Conservation (phyloP, 2,113 vertebrate genomes). For the Aldabrachelys gigantea region DNA sequence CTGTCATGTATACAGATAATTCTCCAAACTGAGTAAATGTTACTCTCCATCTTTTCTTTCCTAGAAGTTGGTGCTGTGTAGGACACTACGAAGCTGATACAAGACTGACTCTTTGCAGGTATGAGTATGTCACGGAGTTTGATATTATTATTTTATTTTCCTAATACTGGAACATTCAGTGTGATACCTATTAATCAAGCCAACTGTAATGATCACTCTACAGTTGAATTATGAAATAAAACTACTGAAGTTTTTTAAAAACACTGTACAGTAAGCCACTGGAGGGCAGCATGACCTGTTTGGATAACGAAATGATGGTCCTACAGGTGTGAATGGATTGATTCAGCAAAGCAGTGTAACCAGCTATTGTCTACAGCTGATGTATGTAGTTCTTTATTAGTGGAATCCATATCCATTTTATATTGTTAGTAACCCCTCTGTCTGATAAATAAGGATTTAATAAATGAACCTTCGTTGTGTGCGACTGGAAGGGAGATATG, state of each 20-base stretch:
- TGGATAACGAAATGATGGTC: conserved; percentile 3
- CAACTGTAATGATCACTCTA: neutral
- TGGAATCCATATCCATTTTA: neutral
- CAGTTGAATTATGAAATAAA: neutral
- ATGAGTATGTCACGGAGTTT: neutral
- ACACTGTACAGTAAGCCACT: conserved; percentile 30
- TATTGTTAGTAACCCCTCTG: neutral
- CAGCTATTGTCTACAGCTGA: fast-evolving
- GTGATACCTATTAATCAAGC: neutral
- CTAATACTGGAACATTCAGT: neutral
- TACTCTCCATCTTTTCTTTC: neutral
- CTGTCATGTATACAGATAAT: neutral
- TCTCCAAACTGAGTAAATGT: neutral
- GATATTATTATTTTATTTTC: neutral
- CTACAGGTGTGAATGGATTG: neutral
- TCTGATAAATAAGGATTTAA: conserved; percentile 1
- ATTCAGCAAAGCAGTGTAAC: neutral
- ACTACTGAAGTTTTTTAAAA: neutral
- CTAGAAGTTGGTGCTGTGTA: neutral
- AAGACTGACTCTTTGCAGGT: neutral
- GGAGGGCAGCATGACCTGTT: conserved; percentile 64
- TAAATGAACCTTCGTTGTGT: conserved; percentile 33
- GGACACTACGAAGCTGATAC: neutral
- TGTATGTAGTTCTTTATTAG: neutral
- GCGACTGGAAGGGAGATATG: conserved; percentile 15